Base-by-base conservation (phyloP, 1,140 invertebrate species). In the Ridgeia piscesae region DNA sequence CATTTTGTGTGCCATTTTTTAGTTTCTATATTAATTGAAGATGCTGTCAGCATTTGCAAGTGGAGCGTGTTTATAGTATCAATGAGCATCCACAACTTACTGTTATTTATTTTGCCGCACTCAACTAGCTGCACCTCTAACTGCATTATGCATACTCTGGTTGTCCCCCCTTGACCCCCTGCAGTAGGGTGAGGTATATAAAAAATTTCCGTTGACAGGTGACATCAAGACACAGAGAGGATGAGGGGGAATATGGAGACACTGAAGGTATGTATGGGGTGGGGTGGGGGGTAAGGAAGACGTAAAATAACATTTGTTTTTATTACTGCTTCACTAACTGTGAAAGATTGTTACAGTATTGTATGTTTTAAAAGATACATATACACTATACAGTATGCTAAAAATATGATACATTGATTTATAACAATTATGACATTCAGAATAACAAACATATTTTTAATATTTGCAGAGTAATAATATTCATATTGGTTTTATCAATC, bases 181-280 rank as follows among this genome's bases (percentile, higher is more conserved):
- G 77, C 33, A 58, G 21, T 91, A 48, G 11, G 33, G 33, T 91
- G 88, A 33, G 1, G 31, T 2, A 77, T 31, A 77, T 77, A 4
- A 8, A 8, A 77, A 21, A 21, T 4, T 77, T 21, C 2, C 27
- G 58, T 34, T 88, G 91, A 92, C 92, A 96, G 96, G 96, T 98
- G 0, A 99, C 98, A 9, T 99, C 98, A 0, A 97, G 98, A 92
- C 98, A 98, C 94, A 97, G 97, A 94, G 98, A 99, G 95, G 98
- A 99, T 94, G 98, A 99, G 94, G 98, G 97, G 94, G 98, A 99
- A 95, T 99, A 99, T 96, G 98, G 98, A 93, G 98, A 99, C 95
- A 97, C 97, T 92, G 98, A 99, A 96, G 98, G 96, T 97, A 95
- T 95, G 33, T 77, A 1, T 17, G 8, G 58, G 58, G 58, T 31